Conservation (phyloP, 2,888 invertebrate species). For the Leptinotarsa rubiginosa region DNA sequence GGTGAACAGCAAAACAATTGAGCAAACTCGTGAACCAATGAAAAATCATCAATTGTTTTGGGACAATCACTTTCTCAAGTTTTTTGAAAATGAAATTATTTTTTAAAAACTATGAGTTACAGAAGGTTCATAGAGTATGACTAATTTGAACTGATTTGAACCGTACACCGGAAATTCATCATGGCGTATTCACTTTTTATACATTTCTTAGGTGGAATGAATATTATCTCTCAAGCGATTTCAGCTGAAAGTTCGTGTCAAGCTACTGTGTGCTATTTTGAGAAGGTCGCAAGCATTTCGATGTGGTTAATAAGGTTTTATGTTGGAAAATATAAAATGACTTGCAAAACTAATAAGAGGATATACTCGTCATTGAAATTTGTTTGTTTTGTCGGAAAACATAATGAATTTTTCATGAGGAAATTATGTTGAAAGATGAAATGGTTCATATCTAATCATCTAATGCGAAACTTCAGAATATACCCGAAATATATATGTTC, state of each 20-base stretch:
- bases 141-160: neutral
- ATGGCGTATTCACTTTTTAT: constrained; percentile 19
- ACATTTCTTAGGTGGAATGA: constrained; percentile 40
- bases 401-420: constrained; percentile 46
- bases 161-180: constrained; percentile 29
- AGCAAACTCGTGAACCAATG: too few relatives aligned
- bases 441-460: constrained; percentile 50
- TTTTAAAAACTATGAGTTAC: too few relatives aligned
- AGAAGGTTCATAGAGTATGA: too few relatives aligned
- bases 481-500: constrained; percentile 54
- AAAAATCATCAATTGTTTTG: too few relatives aligned
- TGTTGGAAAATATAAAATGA: constrained; percentile 11
- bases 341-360: constrained; percentile 5
- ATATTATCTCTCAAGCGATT: constrained; percentile 44
- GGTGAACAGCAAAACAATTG: too few relatives aligned
- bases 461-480: constrained; percentile 45
- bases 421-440: constrained; percentile 46
- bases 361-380: constrained; percentile 32
- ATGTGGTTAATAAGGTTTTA: constrained; percentile 24
- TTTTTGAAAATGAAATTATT: too few relatives aligned
- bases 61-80: too few relatives aligned
- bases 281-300: constrained; percentile 53
- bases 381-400: constrained; percentile 43
- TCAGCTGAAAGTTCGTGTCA: constrained; percentile 47
- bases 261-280: constrained; percentile 51